Base-by-base conservation (phyloP, 2,797 vertebrate species). In the Pseudomugil gertrudae region DNA sequence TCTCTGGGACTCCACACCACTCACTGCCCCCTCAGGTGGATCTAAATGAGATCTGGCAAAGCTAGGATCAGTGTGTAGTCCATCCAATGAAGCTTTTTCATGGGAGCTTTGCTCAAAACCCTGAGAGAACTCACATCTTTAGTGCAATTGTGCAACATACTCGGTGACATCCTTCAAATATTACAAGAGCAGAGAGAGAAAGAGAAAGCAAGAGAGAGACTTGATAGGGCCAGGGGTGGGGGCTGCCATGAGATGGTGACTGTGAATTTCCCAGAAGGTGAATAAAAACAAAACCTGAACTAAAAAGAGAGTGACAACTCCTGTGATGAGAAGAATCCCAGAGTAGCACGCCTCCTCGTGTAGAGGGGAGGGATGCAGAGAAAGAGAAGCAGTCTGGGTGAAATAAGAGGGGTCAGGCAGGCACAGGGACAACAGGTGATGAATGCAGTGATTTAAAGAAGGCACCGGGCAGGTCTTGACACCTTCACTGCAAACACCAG, bases 21-120 rank as follows among this genome's bases (percentile, higher is more conserved):
- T 84, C 40, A 47, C 63, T 80, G 83, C 69, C 75, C 79, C 76
- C 69, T 81, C 76, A 80, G 84, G 84, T 88, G 83, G 90, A 92
- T 90, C 77, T 86, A 90, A 91, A 91, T 90, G 62, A 92, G 78
- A 90, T 83, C 84, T 85, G 88, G 72, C 86, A 89, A 90, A 92
- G 82, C 86, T 14, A 65, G 83, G 89, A 88, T 91, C 83, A 87
- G 67, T 57, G 68, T 78, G 72, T 79, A 87, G 82, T 90, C 74
- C 72, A 51, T 64, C 75, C 29, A 11, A 64, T 40, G 62, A 55
- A 21, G 79, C 54, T 60, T 85, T 83, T 86, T 78, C 78, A 76
- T 74, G 56, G 65, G 57, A 75, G 71, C 74, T 83, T 79, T 69
- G 63, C 27, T 78, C 32, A 57, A 68, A 76, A 74, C 76, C 77